These are phyloP conservation scores for Synaphobranchus kaupii DNA, from an alignment of 2,797 vertebrate species.

Conservation along the genomic window DNA sequence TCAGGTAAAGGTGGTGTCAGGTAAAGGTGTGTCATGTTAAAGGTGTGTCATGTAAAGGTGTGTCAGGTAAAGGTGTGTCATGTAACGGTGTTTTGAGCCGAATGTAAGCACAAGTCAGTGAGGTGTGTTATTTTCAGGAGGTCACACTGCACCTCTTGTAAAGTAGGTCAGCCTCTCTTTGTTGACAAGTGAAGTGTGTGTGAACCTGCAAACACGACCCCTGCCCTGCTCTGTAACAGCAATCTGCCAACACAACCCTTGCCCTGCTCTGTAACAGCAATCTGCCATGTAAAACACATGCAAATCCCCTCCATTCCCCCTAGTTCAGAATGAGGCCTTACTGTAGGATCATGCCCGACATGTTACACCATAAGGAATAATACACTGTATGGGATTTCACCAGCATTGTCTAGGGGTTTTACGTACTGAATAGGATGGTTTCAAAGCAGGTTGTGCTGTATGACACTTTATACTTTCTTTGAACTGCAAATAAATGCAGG, in stretches of 20 bases:
- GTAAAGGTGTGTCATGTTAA: neutral
- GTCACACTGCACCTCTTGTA: neutral
- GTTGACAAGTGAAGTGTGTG: neutral
- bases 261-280: neutral
- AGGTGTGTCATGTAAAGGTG: neutral
- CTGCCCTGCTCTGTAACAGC: too few relatives aligned
- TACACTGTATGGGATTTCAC: too few relatives aligned
- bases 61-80: neutral
- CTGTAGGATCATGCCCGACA: neutral
- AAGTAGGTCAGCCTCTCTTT: slow-evolving; percentile 5
- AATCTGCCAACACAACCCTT: neutral
- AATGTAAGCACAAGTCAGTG: neutral
- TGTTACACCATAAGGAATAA: too few relatives aligned
- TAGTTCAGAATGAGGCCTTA: neutral
- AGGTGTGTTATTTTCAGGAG: neutral
- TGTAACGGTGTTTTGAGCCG: neutral
- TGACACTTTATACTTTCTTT: neutral
- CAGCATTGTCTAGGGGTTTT: too few relatives aligned
- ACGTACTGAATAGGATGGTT: too few relatives aligned
- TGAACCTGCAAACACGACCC: too few relatives aligned
- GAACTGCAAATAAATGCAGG: neutral
- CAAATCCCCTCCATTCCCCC: neutral
- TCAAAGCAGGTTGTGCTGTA: too few relatives aligned
- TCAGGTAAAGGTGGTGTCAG: neutral
- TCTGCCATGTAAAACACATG: slow-evolving; percentile 16